Evolutionary conservation across 2,113 vertebrate genomes (phyloP), one percentile per base, ranked within the genome.

Genomic region (Melanerpes formicivorus): DNA sequence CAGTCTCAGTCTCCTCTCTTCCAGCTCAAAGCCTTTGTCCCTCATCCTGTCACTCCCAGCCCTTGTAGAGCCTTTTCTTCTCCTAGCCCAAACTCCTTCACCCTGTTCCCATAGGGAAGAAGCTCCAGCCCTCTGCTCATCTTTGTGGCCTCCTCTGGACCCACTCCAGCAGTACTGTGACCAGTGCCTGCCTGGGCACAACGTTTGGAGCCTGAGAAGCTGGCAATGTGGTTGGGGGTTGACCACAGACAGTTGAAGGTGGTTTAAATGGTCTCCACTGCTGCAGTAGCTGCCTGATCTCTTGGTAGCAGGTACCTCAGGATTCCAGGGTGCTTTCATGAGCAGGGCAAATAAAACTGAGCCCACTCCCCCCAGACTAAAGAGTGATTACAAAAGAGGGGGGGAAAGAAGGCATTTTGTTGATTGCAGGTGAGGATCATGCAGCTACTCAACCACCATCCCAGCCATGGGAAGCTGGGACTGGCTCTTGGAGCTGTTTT

Each of bases 401-500:
- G 40, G 40, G 40, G 40, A 11, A 40, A 40, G 44, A 46, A 46
- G 18, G 34, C 46, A 40, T 90, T 90, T 92, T 96, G 84, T 72
- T 85, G 75, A 92, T 67, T 87, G 84, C 58, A 48, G 72, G 82
- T 90, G 77, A 82, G 95, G 64, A 30, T 84, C 72, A 85, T 72
- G 84, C 89, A 96, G 93, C 89, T 96, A 94, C 82, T 95, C 10
- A 0, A 52, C 64, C 67, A 75, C 54, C 87, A 91, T 91, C 65
- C 79, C 69, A 91, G 73, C 70, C 80, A 30, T 83, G 76, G 87
- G 83, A 89, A 90, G 92, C 84, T 37, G 74, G 63, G 75, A 29
- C 26, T 29, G 80, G 79, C 91, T 93, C 93, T 93, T 81, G 3
- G 25, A 94, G 85, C 82, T 77, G 7, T 80, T 95, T 96, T 74